A percentile compares a stretch with the other conserved stretches of the same genome.
These are phyloP conservation scores for Mungos mungo DNA, from an alignment of 2,113 vertebrate species.

Conservation along the genomic window DNA sequence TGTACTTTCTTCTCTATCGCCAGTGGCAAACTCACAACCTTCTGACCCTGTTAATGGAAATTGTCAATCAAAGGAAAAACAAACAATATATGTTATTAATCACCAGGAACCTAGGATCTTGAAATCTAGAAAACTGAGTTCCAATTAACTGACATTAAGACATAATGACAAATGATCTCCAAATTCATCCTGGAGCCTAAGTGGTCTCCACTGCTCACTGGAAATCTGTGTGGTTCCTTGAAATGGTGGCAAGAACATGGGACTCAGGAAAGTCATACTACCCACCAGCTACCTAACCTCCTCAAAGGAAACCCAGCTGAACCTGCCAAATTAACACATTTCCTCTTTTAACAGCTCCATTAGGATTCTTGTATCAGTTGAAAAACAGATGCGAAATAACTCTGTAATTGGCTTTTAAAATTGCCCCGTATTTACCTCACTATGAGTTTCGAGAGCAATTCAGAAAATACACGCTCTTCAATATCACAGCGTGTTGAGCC, in stretches of 20 bases:
- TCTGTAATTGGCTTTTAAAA: not conserved
- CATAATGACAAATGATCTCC: not conserved
- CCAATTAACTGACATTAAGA: not conserved
- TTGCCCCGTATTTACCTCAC: not conserved
- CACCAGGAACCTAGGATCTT: not conserved
- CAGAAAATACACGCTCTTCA: not conserved
- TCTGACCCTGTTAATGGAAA: not conserved
- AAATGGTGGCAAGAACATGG: not conserved
- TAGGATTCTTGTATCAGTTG: not conserved
- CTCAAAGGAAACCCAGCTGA: not conserved
- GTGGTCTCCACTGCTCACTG: not conserved
- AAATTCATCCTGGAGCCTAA: not conserved
- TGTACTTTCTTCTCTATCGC: not conserved
- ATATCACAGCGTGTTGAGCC: not conserved
- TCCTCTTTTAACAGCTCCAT: not conserved
- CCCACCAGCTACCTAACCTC: not conserved
- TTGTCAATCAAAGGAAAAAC: not conserved
- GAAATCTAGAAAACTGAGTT: conserved; percentile 13
- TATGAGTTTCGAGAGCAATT: not conserved
- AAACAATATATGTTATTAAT: not conserved
- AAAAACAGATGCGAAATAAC: not conserved
- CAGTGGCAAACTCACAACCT: not conserved
- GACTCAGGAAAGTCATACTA: not conserved
- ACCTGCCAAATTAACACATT: not conserved
- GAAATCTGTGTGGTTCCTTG: not conserved